phyloP scores from a whole-genome alignment of 2,797 vertebrate species.

The Sciurus vulgaris region DNA sequence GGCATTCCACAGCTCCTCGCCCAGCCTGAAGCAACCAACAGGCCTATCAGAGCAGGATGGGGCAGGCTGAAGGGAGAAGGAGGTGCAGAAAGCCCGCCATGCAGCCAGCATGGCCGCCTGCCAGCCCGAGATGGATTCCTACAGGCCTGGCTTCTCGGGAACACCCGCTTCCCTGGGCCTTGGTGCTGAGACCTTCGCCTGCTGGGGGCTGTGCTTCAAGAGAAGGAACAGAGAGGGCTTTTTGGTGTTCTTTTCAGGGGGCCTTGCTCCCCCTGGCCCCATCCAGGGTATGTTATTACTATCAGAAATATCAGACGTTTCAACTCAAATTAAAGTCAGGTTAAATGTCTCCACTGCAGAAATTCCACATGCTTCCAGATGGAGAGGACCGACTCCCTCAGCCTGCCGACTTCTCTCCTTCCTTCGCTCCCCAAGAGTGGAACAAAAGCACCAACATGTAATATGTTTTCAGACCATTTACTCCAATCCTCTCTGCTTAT shows the following conservation, averaged over 20 bases:
- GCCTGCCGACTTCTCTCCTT: constrained; percentile 25
- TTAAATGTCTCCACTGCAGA: constrained; percentile 86
- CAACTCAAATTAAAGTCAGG: constrained; percentile 88
- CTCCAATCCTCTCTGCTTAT: constrained; percentile 12
- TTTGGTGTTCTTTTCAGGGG: constrained; percentile 74
- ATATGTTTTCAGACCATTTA: constrained; percentile 32
- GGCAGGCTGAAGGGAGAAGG: constrained; percentile 49
- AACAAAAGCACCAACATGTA: constrained; percentile 67
- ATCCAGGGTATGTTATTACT: constrained; percentile 84
- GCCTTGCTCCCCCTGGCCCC: constrained; percentile 4
- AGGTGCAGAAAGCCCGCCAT: constrained; percentile 32
- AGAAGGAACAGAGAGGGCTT: constrained; percentile 72
- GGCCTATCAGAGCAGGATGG: constrained; percentile 38
- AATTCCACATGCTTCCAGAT: constrained; percentile 88
- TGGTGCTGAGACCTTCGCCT: constrained; percentile 55
- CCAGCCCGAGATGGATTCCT: constrained; percentile 66
- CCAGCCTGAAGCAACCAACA: constrained; percentile 19
- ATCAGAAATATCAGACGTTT: constrained; percentile 89
- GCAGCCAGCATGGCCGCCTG: constrained; percentile 59
- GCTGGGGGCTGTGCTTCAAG: constrained; percentile 84
- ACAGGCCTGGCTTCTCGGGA: constrained; percentile 67
- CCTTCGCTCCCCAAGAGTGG: constrained; percentile 1
- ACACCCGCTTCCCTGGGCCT: constrained; percentile 76
- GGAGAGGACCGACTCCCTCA: constrained; percentile 84
- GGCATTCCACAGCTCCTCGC: neutral